phyloP scores from a whole-genome alignment of 2,888 invertebrate genomes.

The Gymnosoma rotundatum region DNA sequence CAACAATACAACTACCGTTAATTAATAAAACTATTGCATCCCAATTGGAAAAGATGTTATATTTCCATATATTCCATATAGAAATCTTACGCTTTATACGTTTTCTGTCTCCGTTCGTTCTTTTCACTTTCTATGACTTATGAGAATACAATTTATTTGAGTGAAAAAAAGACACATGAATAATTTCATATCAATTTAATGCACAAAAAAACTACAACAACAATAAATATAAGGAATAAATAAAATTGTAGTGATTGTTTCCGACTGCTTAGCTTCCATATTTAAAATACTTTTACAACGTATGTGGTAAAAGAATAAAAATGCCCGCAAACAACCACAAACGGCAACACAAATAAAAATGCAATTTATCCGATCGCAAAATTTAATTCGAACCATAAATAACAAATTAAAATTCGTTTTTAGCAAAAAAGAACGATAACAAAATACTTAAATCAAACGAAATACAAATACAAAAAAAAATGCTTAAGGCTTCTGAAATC shows the following conservation, averaged over 20 bases:
- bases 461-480: conserved; percentile 20
- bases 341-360: conserved; percentile 37
- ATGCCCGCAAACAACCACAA: conserved; percentile 6
- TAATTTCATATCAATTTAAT: conserved; percentile 50
- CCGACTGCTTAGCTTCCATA: conserved; percentile 57
- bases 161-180: conserved; percentile 36
- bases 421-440: conserved; percentile 62
- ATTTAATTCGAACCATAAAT: conserved; percentile 68
- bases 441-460: conserved; percentile 40
- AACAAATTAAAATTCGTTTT: conserved; percentile 67
- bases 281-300: conserved; percentile 41
- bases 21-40: no score
- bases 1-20: no score
- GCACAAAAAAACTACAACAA: conserved; percentile 12
- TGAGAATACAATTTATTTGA: conserved; percentile 2
- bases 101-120: no score
- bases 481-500: conserved; percentile 66
- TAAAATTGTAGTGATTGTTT: conserved; percentile 36
- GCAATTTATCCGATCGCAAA: conserved; percentile 56
- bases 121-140: background rate
- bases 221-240: conserved; percentile 27
- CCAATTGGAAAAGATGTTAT: no score
- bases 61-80: no score
- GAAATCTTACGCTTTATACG: no score
- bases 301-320: conserved; percentile 29